A percentile compares a stretch with the other conserved stretches of the same genome.
Conservation (phyloP, 2,797 vertebrate genomes). For the Clarias platycephalus region DNA sequence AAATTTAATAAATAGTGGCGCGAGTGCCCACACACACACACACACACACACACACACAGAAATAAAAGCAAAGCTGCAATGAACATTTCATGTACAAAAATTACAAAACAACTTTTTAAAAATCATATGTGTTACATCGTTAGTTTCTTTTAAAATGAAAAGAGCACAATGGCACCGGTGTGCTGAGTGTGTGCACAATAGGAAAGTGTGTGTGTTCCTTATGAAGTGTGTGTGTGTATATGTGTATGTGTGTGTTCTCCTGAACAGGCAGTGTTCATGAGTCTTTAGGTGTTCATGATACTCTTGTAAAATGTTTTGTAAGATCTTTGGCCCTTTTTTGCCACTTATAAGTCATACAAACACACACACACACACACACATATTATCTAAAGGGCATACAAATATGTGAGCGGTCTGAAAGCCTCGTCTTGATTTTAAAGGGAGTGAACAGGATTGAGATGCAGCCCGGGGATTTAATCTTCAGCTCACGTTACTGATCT, state of each 20-base stretch:
- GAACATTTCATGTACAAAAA: slow-evolving; percentile 62
- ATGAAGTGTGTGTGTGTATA: slow-evolving; percentile 5
- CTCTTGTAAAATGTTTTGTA: slow-evolving; percentile 33
- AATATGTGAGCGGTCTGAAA: slow-evolving; percentile 16
- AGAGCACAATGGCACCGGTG: slow-evolving; percentile 55
- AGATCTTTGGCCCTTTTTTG: slow-evolving; percentile 59
- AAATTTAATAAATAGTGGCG: slow-evolving; percentile 64
- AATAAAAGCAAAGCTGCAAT: slow-evolving; percentile 57
- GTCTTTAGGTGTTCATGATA: slow-evolving; percentile 31
- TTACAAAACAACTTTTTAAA: slow-evolving; percentile 58
- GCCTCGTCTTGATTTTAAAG: background rate
- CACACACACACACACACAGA: slow-evolving; percentile 33
- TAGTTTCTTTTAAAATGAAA: slow-evolving; percentile 50
- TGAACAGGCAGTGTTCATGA: slow-evolving; percentile 51
- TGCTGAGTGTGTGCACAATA: slow-evolving; percentile 19
- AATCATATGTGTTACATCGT: slow-evolving; percentile 44
- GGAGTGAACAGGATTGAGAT: slow-evolving; percentile 25
- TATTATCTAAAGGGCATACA: slow-evolving; percentile 18
- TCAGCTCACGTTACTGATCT: background rate
- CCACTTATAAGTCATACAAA: slow-evolving; percentile 10
- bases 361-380: slow-evolving; percentile 4
- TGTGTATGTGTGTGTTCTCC: slow-evolving; percentile 24
- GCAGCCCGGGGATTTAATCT: background rate
- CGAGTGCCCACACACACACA: slow-evolving; percentile 23
- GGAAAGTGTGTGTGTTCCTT: background rate